Evolutionary conservation across 2,113 vertebrate genomes (phyloP).

Genomic region (Calidris pygmaea): DNA sequence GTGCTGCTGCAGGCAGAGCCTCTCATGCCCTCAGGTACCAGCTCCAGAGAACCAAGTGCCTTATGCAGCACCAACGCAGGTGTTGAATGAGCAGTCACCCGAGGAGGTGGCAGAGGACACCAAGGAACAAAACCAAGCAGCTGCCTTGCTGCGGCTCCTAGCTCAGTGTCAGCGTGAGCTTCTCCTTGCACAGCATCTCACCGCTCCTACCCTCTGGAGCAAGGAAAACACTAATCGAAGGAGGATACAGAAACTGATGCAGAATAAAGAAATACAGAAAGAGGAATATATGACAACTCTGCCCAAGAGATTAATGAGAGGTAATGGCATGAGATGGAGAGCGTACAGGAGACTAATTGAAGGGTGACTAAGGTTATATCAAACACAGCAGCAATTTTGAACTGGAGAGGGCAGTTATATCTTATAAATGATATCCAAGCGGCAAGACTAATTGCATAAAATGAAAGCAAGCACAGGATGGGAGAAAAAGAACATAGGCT

Average conservation of each 20-base stretch:
- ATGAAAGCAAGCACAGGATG: not conserved
- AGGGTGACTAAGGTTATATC: not conserved
- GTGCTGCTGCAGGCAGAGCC: not conserved
- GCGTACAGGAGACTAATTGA: not conserved
- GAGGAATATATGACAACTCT: not conserved
- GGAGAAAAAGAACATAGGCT: not conserved
- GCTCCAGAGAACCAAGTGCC: not conserved
- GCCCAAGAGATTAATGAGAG: not conserved
- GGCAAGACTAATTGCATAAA: not conserved
- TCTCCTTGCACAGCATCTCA: not conserved
- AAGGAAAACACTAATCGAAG: not conserved
- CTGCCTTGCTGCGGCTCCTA: not conserved
- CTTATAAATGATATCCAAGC: not conserved
- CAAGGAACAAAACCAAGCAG: not conserved
- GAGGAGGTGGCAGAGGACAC: not conserved
- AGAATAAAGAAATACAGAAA: not conserved
- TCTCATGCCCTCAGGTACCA: rapidly evolving
- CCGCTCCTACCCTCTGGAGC: rapidly evolving
- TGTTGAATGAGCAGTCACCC: not conserved
- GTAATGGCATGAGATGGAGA: not conserved
- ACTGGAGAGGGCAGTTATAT: not conserved
- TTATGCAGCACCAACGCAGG: not conserved
- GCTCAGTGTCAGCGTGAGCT: not conserved
- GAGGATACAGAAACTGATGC: not conserved
- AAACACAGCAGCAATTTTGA: not conserved